Conservation (phyloP, 2,888 invertebrate species). For the Sclerodermus sp. region DNA sequence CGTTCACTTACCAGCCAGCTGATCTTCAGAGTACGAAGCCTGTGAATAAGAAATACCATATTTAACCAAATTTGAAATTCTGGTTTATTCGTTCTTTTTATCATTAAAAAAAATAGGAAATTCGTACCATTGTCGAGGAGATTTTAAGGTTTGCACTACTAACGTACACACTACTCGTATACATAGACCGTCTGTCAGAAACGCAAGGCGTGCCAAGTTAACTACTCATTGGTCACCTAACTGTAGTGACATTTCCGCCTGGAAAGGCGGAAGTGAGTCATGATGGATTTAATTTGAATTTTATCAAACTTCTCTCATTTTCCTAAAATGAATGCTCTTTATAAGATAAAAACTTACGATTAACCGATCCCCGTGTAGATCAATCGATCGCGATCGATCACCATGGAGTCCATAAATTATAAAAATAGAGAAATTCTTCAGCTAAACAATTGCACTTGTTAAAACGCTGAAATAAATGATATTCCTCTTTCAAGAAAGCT, state of each 20-base stretch:
- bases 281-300: too few species aligned
- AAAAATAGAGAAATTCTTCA: too few species aligned
- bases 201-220: background rate
- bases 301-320: too few species aligned
- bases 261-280: background rate
- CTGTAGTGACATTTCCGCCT: background rate
- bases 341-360: too few species aligned
- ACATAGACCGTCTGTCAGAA: background rate
- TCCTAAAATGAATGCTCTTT: too few species aligned
- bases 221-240: background rate
- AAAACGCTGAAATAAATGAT: too few species aligned
- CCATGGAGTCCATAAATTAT: too few species aligned
- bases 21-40: conserved; percentile 89
- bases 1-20: conserved; percentile 82
- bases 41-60: conserved; percentile 55
- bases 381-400: too few species aligned
- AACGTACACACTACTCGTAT: background rate
- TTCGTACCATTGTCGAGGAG: background rate
- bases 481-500: too few species aligned
- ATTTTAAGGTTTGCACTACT: too few species aligned
- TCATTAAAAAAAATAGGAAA: background rate
- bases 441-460: too few species aligned
- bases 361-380: too few species aligned
- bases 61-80: background rate
- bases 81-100: background rate